Evolutionary conservation across 2,888 invertebrate species (phyloP), one percentile per base, ranked within the genome.

Genomic region (Epinotia brunnichana): DNA sequence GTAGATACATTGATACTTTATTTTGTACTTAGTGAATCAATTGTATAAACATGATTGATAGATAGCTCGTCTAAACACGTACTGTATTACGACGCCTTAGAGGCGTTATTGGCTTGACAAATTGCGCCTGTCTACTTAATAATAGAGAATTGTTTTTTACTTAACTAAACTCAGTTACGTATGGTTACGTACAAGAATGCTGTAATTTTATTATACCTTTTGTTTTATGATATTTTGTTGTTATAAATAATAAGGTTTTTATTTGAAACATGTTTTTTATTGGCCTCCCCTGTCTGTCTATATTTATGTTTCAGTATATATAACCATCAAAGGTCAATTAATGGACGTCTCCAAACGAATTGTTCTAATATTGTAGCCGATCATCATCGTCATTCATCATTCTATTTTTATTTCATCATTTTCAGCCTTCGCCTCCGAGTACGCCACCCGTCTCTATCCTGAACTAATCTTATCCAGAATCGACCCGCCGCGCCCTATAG

Each of bases 151-250:
- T 71, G 61, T 68, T 73, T 73, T 68, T 63, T 69, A 73, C 68
- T 41, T 59, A 69, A 63, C 54, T 61, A 67, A 72, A 56, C 21
- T 68, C 51, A 59, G 56, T 53, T 69, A 59, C 70, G 70, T 70
- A 70, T 39, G 53, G 56, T 53, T 69, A 59, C 70, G 70, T 70
- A 70, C 64, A 70, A 63, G 35, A 64, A 57, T 56, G 57, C 29
- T 62, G 67, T 68, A 73, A 68, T 67, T 57, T 48, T 29, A 62
- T 56, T 70, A 64, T 70, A 57, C 68, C 68, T 57, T 62, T 91
- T 91, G 90, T 90, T 90, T 85, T 84, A 78, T 78, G 78, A 87
- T 85, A 86, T 83, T 79, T 87, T 85, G 88, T 91, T 92, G 89
- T 90, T 90, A 87, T 85, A 83, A 89, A 56, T 62, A 87, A 86